Percentiles rank a stretch among this genome's conserved stretches.
Conservation (phyloP, 2,113 vertebrate species). For the Emberiza fucata region DNA sequence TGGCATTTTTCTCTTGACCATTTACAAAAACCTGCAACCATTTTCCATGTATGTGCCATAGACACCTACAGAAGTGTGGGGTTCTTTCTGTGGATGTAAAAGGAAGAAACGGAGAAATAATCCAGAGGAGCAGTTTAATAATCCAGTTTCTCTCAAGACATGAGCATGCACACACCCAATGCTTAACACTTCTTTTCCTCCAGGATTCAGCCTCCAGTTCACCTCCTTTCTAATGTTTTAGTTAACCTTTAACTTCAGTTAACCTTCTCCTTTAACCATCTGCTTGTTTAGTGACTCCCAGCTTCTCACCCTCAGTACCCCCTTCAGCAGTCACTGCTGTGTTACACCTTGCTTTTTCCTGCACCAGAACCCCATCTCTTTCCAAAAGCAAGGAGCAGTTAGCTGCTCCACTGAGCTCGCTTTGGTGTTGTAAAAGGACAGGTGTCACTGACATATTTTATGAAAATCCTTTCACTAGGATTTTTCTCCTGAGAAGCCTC, state of each 20-base stretch:
- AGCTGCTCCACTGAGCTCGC: too few relatives aligned
- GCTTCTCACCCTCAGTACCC: background rate
- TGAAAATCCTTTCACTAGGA: too few relatives aligned
- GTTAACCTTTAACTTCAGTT: background rate
- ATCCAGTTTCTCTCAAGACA: background rate
- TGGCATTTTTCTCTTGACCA: background rate
- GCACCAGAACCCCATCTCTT: background rate
- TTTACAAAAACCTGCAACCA: background rate
- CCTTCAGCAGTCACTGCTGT: background rate
- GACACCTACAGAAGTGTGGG: rapidly evolving
- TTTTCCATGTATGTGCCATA: background rate
- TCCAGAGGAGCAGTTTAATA: background rate
- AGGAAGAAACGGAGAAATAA: background rate
- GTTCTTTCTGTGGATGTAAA: background rate
- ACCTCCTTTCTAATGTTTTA: background rate
- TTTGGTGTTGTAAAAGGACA: background rate
- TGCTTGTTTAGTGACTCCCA: background rate
- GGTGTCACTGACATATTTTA: too few relatives aligned
- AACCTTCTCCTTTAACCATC: background rate
- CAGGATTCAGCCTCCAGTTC: background rate
- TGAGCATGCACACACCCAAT: rapidly evolving
- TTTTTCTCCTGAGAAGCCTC: too few relatives aligned
- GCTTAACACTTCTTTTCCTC: background rate
- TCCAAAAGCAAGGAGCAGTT: background rate
- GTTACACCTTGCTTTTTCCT: background rate